These are phyloP conservation scores for Anolis sagrei DNA, from an alignment of 2,113 vertebrate species.

Conservation along the genomic window DNA sequence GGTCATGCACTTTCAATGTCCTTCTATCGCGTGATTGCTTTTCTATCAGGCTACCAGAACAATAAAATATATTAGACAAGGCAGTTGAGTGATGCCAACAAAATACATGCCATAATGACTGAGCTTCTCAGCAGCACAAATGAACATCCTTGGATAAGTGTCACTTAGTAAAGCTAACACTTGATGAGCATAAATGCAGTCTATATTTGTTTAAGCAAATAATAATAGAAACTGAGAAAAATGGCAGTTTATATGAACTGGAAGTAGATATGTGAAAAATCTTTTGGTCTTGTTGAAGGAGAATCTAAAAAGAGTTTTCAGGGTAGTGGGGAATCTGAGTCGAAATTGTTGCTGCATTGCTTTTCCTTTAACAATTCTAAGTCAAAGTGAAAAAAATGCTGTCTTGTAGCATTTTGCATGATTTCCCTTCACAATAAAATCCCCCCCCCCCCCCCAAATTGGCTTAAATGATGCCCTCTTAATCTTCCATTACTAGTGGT, in stretches of 20 bases:
- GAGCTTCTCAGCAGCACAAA: not conserved
- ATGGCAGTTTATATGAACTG: slow-evolving; percentile 44
- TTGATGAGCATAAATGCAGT: slow-evolving; percentile 56
- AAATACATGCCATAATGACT: not conserved
- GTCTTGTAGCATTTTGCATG: slow-evolving; percentile 49
- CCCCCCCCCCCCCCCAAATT: too few species aligned
- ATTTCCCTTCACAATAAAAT: slow-evolving; percentile 28
- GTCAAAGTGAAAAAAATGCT: slow-evolving; percentile 34
- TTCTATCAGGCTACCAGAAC: not conserved
- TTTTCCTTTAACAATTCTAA: slow-evolving; percentile 39
- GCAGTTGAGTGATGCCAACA: not conserved
- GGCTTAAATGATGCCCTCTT: not conserved
- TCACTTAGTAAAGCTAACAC: slow-evolving; percentile 57
- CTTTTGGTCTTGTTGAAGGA: slow-evolving; percentile 30
- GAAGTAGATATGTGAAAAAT: slow-evolving; percentile 30
- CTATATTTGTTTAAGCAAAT: slow-evolving; percentile 52
- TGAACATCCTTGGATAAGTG: slow-evolving; percentile 50
- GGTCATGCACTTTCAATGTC: not conserved
- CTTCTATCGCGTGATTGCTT: not conserved
- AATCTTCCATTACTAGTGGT: not conserved
- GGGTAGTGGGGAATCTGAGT: slow-evolving; percentile 19
- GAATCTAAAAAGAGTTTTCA: slow-evolving; percentile 27
- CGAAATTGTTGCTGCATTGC: slow-evolving; percentile 35
- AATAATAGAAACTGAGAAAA: slow-evolving; percentile 46
- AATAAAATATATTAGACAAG: not conserved